Evolutionary conservation across 2,797 vertebrate genomes (phyloP).

Genomic region (Ptychobarbus kaznakovi): DNA sequence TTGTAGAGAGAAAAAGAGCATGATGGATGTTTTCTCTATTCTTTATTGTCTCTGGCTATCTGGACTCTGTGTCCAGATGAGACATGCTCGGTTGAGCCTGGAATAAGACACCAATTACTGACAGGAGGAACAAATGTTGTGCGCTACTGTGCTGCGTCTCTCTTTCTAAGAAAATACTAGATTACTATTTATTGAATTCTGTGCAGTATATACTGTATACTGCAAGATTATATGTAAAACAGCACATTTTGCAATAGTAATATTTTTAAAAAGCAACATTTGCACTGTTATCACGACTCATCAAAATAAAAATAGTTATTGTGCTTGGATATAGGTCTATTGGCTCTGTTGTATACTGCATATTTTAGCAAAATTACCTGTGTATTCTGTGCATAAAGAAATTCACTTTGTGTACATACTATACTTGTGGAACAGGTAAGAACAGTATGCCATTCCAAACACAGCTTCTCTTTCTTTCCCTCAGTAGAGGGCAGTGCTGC

Average conservation of each 20-base stretch:
- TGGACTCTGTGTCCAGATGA: neutral
- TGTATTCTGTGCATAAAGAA: neutral
- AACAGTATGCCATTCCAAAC: too few species aligned
- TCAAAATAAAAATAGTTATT: neutral
- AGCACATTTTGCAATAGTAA: neutral
- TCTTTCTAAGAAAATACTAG: neutral
- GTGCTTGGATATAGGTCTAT: neutral
- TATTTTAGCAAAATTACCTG: neutral
- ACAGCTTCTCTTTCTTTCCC: neutral
- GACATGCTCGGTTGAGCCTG: slow-evolving; percentile 1
- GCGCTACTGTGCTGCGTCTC: neutral
- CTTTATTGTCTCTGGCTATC: slow-evolving; percentile 8
- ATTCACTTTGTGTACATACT: neutral
- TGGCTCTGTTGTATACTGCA: neutral
- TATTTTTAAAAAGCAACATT: neutral
- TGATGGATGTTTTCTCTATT: slow-evolving; percentile 11
- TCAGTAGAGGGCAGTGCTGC: slow-evolving; percentile 19
- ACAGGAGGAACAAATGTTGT: neutral
- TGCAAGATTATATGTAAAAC: neutral
- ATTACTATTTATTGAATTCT: neutral
- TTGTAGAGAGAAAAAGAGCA: slow-evolving; percentile 20
- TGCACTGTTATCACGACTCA: neutral
- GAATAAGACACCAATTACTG: slow-evolving; percentile 14
- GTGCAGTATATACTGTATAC: neutral
- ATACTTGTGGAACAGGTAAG: neutral